These are phyloP conservation scores for Drosophila mimetica DNA, from an alignment of 2,888 invertebrate species.

Conservation along the genomic window DNA sequence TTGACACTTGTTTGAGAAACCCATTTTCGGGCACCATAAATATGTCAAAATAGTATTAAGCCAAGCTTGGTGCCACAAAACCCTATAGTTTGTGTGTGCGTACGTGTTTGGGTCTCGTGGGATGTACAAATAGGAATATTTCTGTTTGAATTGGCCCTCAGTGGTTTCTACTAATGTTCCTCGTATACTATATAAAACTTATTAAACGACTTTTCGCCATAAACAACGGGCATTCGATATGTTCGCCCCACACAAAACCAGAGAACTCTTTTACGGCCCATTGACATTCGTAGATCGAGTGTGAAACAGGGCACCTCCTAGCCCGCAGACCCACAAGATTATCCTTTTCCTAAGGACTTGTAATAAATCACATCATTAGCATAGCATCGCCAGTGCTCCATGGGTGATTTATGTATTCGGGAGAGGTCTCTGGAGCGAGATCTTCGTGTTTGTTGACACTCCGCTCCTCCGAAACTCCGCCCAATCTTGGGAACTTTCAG, in stretches of 20 bases:
- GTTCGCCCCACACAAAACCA: conserved; percentile 25
- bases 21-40: conserved; percentile 73
- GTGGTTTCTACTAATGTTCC: conserved; percentile 37
- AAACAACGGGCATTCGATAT: conserved; percentile 54
- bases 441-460: conserved; percentile 72
- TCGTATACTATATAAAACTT: conserved; percentile 50
- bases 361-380: conserved; percentile 78
- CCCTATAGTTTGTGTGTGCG: conserved; percentile 5
- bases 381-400: conserved; percentile 45
- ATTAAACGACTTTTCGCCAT: conserved; percentile 53
- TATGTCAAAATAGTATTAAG: conserved; percentile 77
- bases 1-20: conserved; percentile 62
- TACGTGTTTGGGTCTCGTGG: conserved; percentile 59
- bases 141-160: conserved; percentile 35
- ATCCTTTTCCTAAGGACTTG: conserved; percentile 56
- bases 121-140: conserved; percentile 52
- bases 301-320: conserved; percentile 67
- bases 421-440: conserved; percentile 17
- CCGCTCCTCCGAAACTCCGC: conserved; percentile 33
- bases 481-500: conserved; percentile 3
- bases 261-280: conserved; percentile 52
- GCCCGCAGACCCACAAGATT: conserved; percentile 26
- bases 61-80: conserved; percentile 21
- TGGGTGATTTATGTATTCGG: conserved; percentile 61
- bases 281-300: conserved; percentile 66